These are phyloP conservation scores for Myotis findleyi DNA, from an alignment of 2,797 vertebrate species.

Conservation along the genomic window DNA sequence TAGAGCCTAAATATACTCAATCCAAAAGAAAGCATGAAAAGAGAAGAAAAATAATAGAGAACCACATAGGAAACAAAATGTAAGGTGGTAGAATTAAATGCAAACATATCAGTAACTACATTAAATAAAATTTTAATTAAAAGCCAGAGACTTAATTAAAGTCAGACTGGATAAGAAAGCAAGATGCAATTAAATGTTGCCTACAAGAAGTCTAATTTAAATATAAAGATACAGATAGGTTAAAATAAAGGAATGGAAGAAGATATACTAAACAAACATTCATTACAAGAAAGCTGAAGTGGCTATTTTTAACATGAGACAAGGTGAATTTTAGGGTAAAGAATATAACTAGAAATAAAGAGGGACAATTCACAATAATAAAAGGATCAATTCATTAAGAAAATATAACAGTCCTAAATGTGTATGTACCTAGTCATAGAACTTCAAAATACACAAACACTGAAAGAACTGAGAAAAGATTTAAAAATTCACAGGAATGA, in stretches of 20 bases:
- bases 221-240: constrained; percentile 6
- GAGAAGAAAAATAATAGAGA: neutral
- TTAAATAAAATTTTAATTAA: constrained; percentile 45
- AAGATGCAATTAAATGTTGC: constrained; percentile 15
- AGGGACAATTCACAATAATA: neutral
- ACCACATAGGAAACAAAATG: neutral
- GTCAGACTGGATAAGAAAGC: constrained; percentile 15
- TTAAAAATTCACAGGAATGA: neutral
- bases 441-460: neutral
- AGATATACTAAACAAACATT: neutral
- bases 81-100: neutral
- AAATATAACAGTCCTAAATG: neutral
- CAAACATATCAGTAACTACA: neutral
- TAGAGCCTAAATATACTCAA: neutral
- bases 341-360: neutral
- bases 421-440: neutral
- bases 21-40: neutral
- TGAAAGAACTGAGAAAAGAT: neutral
- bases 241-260: constrained; percentile 32
- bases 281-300: neutral
- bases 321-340: neutral
- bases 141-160: constrained; percentile 1
- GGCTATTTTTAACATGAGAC: neutral
- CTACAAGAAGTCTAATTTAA: constrained; percentile 33
- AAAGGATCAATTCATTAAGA: neutral